phyloP scores from a whole-genome alignment of 2,113 vertebrate genomes.

The Otus sunia region DNA sequence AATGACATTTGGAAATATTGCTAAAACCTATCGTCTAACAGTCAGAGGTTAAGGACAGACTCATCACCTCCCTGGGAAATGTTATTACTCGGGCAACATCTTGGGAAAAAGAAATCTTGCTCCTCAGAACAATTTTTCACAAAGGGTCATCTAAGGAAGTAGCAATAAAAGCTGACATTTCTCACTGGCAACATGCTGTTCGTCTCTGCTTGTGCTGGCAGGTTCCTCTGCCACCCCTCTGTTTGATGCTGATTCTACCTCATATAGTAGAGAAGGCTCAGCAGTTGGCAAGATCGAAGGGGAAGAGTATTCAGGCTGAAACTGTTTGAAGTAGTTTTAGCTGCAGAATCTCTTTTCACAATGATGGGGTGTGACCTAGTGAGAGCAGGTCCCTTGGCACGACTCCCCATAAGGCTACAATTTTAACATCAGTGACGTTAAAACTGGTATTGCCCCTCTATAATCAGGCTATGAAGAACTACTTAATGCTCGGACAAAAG shows the following conservation, averaged over 20 bases:
- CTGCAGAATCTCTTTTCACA: slow-evolving; percentile 14
- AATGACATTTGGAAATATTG: slow-evolving; percentile 19
- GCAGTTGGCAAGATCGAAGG: slow-evolving; percentile 66
- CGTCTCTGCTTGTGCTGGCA: slow-evolving; percentile 56
- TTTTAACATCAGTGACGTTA: not conserved
- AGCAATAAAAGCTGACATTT: slow-evolving; percentile 78
- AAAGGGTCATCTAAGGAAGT: slow-evolving; percentile 62
- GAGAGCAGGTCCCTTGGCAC: not conserved
- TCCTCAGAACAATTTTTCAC: slow-evolving; percentile 63
- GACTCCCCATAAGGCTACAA: not conserved
- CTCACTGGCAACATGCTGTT: slow-evolving; percentile 61
- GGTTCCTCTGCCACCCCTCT: slow-evolving; percentile 60
- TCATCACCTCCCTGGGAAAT: slow-evolving; percentile 60
- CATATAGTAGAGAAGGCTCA: slow-evolving; percentile 48
- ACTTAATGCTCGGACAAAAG: not conserved
- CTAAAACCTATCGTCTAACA: not conserved
- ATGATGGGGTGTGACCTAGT: not conserved
- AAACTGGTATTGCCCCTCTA: not conserved
- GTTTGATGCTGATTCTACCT: slow-evolving; percentile 68
- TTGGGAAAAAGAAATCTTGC: slow-evolving; percentile 60
- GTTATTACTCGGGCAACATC: slow-evolving; percentile 60
- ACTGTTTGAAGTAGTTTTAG: slow-evolving; percentile 45
- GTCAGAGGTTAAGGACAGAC: slow-evolving; percentile 67
- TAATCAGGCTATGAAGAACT: not conserved
- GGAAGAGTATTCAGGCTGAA: slow-evolving; percentile 46